Conservation (phyloP, 2,113 vertebrate genomes). For the Mastomys natalensis region DNA sequence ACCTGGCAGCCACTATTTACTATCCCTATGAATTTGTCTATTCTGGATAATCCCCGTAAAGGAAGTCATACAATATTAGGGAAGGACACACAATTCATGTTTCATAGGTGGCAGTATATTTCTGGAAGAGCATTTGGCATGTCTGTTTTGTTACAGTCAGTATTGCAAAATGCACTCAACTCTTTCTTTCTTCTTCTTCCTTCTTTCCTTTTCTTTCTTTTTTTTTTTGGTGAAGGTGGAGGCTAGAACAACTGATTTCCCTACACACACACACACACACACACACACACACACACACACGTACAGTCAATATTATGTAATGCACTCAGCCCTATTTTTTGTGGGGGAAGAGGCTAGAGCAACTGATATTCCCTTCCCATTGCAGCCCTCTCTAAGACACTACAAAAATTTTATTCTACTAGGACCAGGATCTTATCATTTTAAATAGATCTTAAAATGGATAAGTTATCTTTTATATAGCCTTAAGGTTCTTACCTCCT, state of each 20-base stretch:
- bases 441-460: background rate
- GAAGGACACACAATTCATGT: background rate
- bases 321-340: background rate
- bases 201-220: background rate
- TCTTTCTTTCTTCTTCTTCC: background rate
- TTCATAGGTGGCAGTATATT: background rate
- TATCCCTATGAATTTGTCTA: background rate
- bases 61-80: background rate
- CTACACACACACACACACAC: no score
- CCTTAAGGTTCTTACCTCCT: background rate
- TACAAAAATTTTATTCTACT: background rate
- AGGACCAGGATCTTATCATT: constrained; percentile 20
- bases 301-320: background rate
- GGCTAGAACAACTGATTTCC: background rate
- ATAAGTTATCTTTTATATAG: background rate
- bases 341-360: background rate
- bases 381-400: background rate
- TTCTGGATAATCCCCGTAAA: background rate
- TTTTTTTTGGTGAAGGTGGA: background rate
- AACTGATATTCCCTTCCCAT: background rate
- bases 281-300: no score
- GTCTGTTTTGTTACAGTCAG: background rate
- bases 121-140: constrained; percentile 6
- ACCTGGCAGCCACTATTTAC: background rate
- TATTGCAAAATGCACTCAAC: background rate